phyloP scores from a whole-genome alignment of 2,888 invertebrate species.

The Flexamia atlantica region DNA sequence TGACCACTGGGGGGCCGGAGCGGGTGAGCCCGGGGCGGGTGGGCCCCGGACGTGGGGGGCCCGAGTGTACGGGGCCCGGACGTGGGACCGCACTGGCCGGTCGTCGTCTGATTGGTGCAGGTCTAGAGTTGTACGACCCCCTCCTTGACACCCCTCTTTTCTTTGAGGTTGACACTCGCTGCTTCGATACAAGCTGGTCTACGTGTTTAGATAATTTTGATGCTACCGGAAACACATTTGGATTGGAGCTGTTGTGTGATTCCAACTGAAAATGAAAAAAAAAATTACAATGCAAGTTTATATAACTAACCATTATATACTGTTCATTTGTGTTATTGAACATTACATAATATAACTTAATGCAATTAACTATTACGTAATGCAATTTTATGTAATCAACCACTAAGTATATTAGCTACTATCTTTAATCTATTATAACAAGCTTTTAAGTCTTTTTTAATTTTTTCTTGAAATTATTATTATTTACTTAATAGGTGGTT shows the following conservation, averaged over 20 bases:
- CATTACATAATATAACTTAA: no score
- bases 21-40: neutral
- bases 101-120: neutral
- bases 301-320: no score
- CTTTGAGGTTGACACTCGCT: neutral
- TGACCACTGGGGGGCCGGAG: neutral
- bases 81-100: neutral
- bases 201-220: neutral
- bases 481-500: no score
- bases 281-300: no score
- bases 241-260: neutral
- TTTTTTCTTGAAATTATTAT: no score
- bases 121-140: constrained; percentile 9
- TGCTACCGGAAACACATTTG: constrained; percentile 8
- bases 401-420: no score
- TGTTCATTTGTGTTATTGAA: no score
- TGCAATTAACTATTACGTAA: no score
- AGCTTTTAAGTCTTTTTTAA: no score
- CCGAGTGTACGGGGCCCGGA: no score
- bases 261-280: constrained; percentile 42
- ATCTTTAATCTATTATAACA: no score
- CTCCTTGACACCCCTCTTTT: neutral
- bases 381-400: no score
- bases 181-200: constrained; percentile 38
- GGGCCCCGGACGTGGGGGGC: neutral